Evolutionary conservation across 2,888 invertebrate species (phyloP).

Genomic region (Rotaria macrura): DNA sequence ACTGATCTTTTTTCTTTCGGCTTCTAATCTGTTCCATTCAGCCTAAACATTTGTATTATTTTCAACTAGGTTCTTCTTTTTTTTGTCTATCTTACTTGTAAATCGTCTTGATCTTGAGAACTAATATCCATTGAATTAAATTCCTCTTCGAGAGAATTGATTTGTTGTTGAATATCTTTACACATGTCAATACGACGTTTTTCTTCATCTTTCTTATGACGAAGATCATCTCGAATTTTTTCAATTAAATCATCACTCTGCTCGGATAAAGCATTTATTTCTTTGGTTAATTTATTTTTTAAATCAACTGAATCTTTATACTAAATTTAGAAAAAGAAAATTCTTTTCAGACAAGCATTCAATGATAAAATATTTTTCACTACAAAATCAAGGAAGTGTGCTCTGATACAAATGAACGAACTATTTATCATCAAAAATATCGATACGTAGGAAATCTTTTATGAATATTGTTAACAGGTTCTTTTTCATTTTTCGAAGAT

Average conservation of each 20-base stretch:
- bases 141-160: conserved; percentile 17
- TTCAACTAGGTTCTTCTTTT: not conserved
- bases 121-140: not conserved
- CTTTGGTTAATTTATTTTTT: not conserved
- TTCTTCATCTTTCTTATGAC: conserved; percentile 21
- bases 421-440: no score
- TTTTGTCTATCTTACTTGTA: not conserved
- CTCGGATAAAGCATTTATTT: not conserved
- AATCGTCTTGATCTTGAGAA: conserved; percentile 9
- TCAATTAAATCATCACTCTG: not conserved
- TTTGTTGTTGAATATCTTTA: conserved; percentile 27
- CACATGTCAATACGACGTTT: not conserved
- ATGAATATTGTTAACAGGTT: no score
- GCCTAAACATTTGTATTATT: not conserved
- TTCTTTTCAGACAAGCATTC: no score
- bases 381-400: no score
- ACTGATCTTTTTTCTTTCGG: not conserved
- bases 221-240: conserved; percentile 2
- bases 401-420: no score
- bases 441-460: no score
- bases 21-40: not conserved
- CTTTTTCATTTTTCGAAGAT: no score
- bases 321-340: not conserved
- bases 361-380: no score
- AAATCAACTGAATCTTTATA: not conserved